Evolutionary conservation across 2,888 invertebrate genomes (phyloP), one percentile per base, ranked within the genome.

Genomic region (Eristalis arbustorum): DNA sequence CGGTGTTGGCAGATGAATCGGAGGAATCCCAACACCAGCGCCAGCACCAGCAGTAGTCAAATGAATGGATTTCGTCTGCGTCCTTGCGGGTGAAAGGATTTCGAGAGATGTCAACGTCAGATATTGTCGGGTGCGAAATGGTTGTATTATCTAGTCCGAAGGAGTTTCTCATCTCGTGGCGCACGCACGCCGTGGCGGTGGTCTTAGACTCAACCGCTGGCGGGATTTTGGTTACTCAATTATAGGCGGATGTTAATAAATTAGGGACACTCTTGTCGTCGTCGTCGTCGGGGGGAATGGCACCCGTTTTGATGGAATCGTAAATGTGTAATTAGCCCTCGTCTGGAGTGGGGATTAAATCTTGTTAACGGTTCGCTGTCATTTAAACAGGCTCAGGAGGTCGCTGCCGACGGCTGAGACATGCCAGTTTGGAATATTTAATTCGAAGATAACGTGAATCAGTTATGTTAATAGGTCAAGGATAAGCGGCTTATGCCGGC

Each of bases 81-180:
- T 59, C 62, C 64, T 59, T 34, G n/a, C n/a, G 18, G 56, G 28
- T 42, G 42, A 61, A 67, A 66, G 42, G 84, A 71, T 75, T 75
- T 75, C 80, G 13, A 22, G 49, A 18, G 64, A 71, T 79, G 69
- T 84, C 79, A 80, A 61, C 72, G 71, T 75, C 64, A 64, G 63
- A 64, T 71, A 66, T 71, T 37, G 23, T 10, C 49, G 63, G 42
- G 37, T 63, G 67, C 37, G 25, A 25, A 63, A 62, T 67, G n/a
- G 31, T 28, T 25, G 25, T 25, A 49, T 57, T 66, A 40, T 59
- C 25, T 18, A 14, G 57, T 66, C 57, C 57, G 40, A 28, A 37
- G 59, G 42, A 23, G 34, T 67, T 40, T 42, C 42, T 23, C 59
- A 25, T 23, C 59, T 2, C 1, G 11, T n/a, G n/a, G n/a, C 18